These are phyloP conservation scores for Nothobranchius kuhntae DNA, from an alignment of 2,113 vertebrate species.

Conservation along the genomic window DNA sequence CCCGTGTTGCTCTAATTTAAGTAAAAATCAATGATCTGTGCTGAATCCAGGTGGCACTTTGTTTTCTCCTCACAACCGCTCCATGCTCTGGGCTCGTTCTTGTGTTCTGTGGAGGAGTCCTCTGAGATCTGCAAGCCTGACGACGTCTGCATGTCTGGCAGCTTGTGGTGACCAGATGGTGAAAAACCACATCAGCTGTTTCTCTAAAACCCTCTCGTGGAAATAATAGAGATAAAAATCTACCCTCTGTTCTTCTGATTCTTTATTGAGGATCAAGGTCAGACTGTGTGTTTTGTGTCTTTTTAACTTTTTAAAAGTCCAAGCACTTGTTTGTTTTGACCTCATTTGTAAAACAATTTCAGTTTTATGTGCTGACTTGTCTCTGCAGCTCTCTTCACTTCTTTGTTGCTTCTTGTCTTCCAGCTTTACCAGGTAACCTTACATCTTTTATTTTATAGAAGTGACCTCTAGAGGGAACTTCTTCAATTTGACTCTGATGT, in stretches of 20 bases:
- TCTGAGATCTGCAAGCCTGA: constrained; percentile 6
- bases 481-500: background rate
- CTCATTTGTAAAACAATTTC: too few species aligned
- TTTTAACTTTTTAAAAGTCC: background rate
- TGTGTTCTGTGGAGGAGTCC: constrained; percentile 32
- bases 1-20: constrained; percentile 7
- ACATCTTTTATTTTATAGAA: background rate
- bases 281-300: background rate
- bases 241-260: too few species aligned
- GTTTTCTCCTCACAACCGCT: constrained; percentile 1
- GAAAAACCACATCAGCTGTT: constrained; percentile 15
- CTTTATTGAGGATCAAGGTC: too few species aligned
- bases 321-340: background rate
- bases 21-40: constrained; percentile 27
- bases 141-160: constrained; percentile 32
- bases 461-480: background rate
- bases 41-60: constrained; percentile 7
- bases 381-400: background rate
- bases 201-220: constrained; percentile 23
- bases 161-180: constrained; percentile 58
- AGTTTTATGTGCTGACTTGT: too few species aligned
- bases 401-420: constrained; percentile 14
- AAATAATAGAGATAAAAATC: constrained; percentile 7
- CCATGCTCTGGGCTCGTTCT: constrained; percentile 14
- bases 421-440: background rate